Evolutionary conservation across 2,888 invertebrate species (phyloP).

Genomic region (Dascillus cervinus): DNA sequence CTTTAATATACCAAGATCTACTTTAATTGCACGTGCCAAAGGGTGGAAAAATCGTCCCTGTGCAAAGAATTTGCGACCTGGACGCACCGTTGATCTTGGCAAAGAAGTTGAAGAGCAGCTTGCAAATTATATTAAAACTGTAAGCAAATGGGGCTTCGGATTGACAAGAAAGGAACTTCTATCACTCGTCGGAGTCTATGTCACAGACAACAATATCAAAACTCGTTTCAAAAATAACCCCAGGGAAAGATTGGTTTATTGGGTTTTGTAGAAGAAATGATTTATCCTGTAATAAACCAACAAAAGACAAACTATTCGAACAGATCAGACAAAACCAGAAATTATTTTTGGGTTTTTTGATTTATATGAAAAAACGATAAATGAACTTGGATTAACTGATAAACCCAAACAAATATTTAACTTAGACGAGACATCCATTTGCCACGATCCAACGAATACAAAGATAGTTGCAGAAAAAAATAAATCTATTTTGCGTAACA

Average conservation of each 20-base stretch:
- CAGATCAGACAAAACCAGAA: constrained; percentile 1
- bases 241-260: constrained; percentile 3
- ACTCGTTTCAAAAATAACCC: constrained; percentile 1
- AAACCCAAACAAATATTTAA: too few species aligned
- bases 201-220: constrained; percentile 3
- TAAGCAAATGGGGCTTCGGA: too few species aligned
- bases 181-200: neutral
- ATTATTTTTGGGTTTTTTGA: constrained; percentile 7
- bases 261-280: constrained; percentile 1
- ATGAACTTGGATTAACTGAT: too few species aligned
- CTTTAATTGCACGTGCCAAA: too few species aligned
- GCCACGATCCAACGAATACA: too few species aligned
- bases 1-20: too few species aligned
- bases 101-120: constrained; percentile 4
- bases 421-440: too few species aligned
- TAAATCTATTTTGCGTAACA: too few species aligned
- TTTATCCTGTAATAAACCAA: constrained; percentile 1
- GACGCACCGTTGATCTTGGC: too few species aligned
- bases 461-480: too few species aligned
- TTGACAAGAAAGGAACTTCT: constrained; percentile 1
- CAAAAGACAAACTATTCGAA: constrained; percentile 2
- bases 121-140: neutral
- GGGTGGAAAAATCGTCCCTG: too few species aligned
- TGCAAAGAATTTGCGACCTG: too few species aligned
- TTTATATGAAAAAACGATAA: constrained; percentile 1